phyloP scores from a whole-genome alignment of 2,113 vertebrate genomes.

The Mesembrinibis cayennensis region DNA sequence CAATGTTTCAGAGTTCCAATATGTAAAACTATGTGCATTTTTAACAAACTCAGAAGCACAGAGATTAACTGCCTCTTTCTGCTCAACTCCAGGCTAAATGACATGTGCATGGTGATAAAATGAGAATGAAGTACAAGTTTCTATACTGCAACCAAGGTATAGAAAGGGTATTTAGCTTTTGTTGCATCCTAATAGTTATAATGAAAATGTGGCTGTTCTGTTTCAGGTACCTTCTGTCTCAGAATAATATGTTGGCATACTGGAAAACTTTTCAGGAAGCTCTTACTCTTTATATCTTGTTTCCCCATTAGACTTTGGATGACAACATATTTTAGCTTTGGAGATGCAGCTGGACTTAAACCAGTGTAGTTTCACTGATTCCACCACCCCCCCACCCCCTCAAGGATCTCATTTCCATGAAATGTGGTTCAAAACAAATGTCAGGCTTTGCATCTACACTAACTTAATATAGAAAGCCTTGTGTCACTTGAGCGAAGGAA shows the following conservation, averaged over 20 bases:
- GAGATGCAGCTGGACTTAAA: not conserved
- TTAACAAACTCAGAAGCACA: not conserved
- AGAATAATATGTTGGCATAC: not conserved
- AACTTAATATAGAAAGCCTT: not conserved
- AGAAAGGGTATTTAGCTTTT: slow-evolving; percentile 24
- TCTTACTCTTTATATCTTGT: not conserved
- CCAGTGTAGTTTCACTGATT: not conserved
- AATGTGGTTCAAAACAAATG: not conserved
- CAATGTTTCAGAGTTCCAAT: not conserved
- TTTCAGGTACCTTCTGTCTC: not conserved
- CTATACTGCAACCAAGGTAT: not conserved
- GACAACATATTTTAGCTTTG: not conserved
- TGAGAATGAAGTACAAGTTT: not conserved
- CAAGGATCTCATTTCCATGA: not conserved
- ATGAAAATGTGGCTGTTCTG: not conserved
- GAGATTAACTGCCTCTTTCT: slow-evolving; percentile 36
- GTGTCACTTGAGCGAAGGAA: not conserved
- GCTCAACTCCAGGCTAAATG: not conserved
- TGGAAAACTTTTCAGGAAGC: not conserved
- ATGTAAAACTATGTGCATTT: slow-evolving; percentile 30
- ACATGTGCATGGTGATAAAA: not conserved
- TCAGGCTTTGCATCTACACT: not conserved
- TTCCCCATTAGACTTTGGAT: not conserved
- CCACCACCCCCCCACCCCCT: no score
- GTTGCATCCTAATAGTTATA: not conserved